These are phyloP conservation scores for Heliconius ismenius DNA, from an alignment of 2,888 invertebrate species.

Conservation along the genomic window DNA sequence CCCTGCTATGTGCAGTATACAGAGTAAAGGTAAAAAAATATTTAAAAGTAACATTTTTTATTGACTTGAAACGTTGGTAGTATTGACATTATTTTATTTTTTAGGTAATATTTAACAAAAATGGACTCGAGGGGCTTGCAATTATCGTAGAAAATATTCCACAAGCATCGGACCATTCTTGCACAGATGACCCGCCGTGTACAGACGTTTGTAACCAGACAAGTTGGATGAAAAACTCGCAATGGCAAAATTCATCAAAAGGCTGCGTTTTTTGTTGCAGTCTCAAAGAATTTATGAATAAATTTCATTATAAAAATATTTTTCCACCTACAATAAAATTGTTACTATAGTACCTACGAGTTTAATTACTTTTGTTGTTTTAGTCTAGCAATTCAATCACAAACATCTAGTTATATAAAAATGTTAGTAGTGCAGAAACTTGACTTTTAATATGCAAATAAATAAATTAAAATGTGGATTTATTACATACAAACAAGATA, in stretches of 20 bases:
- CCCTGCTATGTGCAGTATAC: not conserved
- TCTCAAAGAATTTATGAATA: constrained; percentile 47
- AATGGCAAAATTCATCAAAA: constrained; percentile 49
- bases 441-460: no score
- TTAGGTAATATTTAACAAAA: constrained; percentile 53
- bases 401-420: no score
- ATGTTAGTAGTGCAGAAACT: no score
- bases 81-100: constrained; percentile 30
- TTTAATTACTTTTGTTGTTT: no score
- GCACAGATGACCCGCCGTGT: constrained; percentile 48
- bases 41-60: no score
- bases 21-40: not conserved
- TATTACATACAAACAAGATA: no score
- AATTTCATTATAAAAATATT: constrained; percentile 21
- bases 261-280: constrained; percentile 62
- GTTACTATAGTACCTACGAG: not conserved
- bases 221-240: constrained; percentile 52
- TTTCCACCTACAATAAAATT: not conserved
- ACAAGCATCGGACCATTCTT: constrained; percentile 33
- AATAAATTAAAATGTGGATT: no score
- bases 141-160: constrained; percentile 61
- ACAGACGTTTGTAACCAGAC: constrained; percentile 52
- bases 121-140: constrained; percentile 46
- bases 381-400: no score
- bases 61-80: no score